phyloP scores from a whole-genome alignment of 1,140 invertebrate genomes.

The Theocolax elegans region DNA sequence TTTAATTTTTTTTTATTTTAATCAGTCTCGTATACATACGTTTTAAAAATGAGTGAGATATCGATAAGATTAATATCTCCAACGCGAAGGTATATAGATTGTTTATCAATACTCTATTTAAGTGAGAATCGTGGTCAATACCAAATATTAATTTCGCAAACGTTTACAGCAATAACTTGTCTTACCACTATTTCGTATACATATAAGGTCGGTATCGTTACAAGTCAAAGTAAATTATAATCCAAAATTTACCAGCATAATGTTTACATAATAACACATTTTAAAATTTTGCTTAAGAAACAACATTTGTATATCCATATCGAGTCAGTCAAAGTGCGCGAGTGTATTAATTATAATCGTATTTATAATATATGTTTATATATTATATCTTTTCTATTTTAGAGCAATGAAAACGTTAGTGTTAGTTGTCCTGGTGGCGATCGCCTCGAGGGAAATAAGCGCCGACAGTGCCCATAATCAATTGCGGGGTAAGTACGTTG shows the following conservation, averaged over 20 bases:
- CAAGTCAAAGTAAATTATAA: not conserved
- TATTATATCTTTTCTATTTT: not conserved
- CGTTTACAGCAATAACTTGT: not conserved
- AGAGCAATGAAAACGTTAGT: slow-evolving; percentile 8
- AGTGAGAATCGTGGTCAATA: not conserved
- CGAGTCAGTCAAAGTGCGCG: too few relatives aligned
- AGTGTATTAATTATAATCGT: too few relatives aligned
- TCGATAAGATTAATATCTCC: slow-evolving; percentile 22
- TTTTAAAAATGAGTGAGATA: not conserved
- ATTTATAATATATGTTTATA: too few relatives aligned
- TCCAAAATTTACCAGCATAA: too few relatives aligned
- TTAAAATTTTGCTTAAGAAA: too few relatives aligned
- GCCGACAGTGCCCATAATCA: not conserved
- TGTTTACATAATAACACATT: too few relatives aligned
- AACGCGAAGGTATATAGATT: not conserved
- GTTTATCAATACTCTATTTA: slow-evolving; percentile 29
- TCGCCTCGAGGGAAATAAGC: not conserved
- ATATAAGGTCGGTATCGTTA: not conserved
- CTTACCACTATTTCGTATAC: not conserved
- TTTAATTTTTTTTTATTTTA: slow-evolving; percentile 15
- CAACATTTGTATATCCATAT: too few relatives aligned
- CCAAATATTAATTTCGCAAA: slow-evolving; percentile 10
- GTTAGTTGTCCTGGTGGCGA: not conserved
- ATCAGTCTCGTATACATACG: not conserved
- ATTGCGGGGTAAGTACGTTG: too few relatives aligned